phyloP scores from a whole-genome alignment of 2,888 invertebrate species.

The Drosophila maculinotata region DNA sequence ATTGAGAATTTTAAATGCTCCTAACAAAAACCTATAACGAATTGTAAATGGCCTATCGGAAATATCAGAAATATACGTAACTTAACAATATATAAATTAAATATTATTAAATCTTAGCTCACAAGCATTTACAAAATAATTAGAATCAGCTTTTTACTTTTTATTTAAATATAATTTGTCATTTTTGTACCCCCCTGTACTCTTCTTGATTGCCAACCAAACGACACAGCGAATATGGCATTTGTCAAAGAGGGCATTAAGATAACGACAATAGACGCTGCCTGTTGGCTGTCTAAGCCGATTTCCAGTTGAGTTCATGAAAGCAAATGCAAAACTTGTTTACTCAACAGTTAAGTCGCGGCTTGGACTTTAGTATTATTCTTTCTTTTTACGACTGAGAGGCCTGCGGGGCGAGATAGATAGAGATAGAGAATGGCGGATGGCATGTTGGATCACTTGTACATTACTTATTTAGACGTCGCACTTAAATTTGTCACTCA shows the following conservation, averaged over 20 bases:
- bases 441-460: constrained; percentile 1
- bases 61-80: no score
- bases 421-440: not conserved
- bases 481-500: constrained; percentile 78
- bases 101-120: no score
- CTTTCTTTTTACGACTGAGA: constrained; percentile 30
- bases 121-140: no score
- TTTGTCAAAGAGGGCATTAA: constrained; percentile 37
- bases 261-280: constrained; percentile 38
- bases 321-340: constrained; percentile 75
- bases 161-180: no score
- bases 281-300: constrained; percentile 61
- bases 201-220: not conserved
- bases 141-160: no score
- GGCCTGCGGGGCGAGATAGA: not conserved
- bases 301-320: constrained; percentile 69
- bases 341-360: constrained; percentile 74
- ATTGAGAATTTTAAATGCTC: no score
- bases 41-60: not conserved
- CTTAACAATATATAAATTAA: no score
- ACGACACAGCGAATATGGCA: constrained; percentile 6
- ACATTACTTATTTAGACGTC: constrained; percentile 73
- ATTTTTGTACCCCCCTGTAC: no score
- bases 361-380: constrained; percentile 49
- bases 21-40: no score